A percentile compares a stretch with the other conserved stretches of the same genome.
These are phyloP conservation scores for Electrophaes corylata DNA, from an alignment of 2,888 invertebrate genomes.

Conservation along the genomic window DNA sequence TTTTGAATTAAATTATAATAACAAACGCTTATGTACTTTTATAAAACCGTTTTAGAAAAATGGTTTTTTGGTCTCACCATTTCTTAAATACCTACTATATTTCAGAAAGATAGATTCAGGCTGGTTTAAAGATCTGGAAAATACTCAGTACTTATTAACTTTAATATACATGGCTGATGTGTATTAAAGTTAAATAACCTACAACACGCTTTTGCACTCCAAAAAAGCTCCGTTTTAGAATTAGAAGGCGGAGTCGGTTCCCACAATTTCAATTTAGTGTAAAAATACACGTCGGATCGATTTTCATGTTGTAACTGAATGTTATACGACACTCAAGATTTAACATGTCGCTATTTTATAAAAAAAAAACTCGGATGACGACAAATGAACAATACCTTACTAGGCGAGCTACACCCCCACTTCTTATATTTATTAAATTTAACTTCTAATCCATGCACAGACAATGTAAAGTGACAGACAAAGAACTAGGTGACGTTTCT, in stretches of 20 bases:
- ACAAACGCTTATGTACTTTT: too few relatives aligned
- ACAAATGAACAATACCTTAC: conserved; percentile 27
- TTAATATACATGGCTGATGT: too few relatives aligned
- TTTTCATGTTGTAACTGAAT: neutral
- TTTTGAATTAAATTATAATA: conserved; percentile 2
- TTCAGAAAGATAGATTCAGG: too few relatives aligned
- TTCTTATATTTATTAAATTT: conserved; percentile 43
- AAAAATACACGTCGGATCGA: neutral
- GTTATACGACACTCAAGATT: neutral
- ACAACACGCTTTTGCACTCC: too few relatives aligned
- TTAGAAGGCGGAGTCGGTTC: conserved; percentile 3
- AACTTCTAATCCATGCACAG: conserved; percentile 40
- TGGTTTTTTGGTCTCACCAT: too few relatives aligned
- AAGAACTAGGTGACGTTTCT: conserved; percentile 46
- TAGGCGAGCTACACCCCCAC: conserved; percentile 33
- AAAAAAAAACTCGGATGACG: conserved; percentile 11
- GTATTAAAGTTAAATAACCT: too few relatives aligned
- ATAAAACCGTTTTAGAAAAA: too few relatives aligned
- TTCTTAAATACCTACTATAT: too few relatives aligned
- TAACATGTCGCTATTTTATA: conserved; percentile 1
- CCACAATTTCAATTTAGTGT: neutral
- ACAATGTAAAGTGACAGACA: conserved; percentile 11
- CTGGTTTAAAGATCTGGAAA: neutral
- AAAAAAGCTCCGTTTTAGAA: neutral
- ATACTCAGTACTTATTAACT: too few relatives aligned